Percentiles rank a stretch among this genome's conserved stretches.
Conservation (phyloP, 1,140 invertebrate species). For the Drosophila subobscura region DNA sequence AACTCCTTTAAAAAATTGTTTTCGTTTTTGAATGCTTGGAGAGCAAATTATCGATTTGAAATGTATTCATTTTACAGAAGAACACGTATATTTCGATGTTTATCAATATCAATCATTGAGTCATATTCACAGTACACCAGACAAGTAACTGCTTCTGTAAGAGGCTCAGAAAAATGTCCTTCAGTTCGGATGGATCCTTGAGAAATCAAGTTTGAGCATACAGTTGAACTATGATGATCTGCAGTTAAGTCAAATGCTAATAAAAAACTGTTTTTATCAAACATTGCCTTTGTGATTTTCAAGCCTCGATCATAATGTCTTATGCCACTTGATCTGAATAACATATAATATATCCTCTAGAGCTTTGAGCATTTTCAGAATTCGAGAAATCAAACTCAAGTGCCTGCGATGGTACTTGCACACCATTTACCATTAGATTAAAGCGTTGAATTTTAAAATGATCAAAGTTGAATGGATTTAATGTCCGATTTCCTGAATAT, state of each 20-base stretch:
- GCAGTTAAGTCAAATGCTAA: no score
- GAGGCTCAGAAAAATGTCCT: background rate
- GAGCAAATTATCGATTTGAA: no score
- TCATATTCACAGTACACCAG: background rate
- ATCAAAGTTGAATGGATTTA: conserved; percentile 1
- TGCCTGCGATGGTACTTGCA: background rate
- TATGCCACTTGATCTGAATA: no score
- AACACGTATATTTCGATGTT: background rate
- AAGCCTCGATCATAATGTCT: background rate
- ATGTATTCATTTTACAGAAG: background rate
- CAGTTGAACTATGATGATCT: background rate
- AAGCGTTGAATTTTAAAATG: conserved; percentile 8
- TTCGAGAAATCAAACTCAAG: background rate
- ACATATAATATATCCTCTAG: no score
- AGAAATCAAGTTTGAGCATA: conserved; percentile 1
- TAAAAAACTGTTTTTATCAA: no score
- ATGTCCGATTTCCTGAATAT: background rate
- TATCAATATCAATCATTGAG: conserved; percentile 1
- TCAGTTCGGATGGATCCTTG: background rate
- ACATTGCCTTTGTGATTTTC: background rate
- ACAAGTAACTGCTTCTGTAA: background rate
- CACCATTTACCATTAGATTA: conserved; percentile 2
- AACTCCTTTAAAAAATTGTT: no score
- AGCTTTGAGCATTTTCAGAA: background rate
- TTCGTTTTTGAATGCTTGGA: no score